Evolutionary conservation across 2,888 invertebrate genomes (phyloP).

Genomic region (Lamproptera curius): DNA sequence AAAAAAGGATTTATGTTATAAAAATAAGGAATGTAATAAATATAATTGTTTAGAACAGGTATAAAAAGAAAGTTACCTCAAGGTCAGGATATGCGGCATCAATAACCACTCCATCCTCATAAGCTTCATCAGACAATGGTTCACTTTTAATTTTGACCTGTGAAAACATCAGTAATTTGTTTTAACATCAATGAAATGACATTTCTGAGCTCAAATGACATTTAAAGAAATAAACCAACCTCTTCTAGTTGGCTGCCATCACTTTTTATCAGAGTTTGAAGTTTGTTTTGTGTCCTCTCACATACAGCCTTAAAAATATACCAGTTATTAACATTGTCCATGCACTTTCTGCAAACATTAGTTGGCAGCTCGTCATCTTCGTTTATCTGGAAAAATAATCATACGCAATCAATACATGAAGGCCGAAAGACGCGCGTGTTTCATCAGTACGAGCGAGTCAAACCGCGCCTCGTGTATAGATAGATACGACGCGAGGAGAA

Average conservation of each 20-base stretch:
- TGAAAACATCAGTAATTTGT: conserved; percentile 43
- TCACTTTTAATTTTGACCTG: conserved; percentile 79
- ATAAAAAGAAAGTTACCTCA: conserved; percentile 57
- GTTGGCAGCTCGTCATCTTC: conserved; percentile 81
- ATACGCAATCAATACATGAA: conserved; percentile 64
- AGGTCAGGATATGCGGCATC: conserved; percentile 66
- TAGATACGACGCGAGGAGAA: conserved; percentile 69
- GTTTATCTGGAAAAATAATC: conserved; percentile 78
- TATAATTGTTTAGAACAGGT: too few species aligned
- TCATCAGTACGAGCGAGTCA: conserved; percentile 68
- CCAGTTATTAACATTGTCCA: conserved; percentile 82
- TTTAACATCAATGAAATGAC: conserved; percentile 33
- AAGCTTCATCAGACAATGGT: conserved; percentile 72
- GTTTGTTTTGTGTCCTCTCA: conserved; percentile 81
- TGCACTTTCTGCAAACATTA: conserved; percentile 81
- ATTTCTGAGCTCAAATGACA: conserved; percentile 50
- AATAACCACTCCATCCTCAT: conserved; percentile 75
- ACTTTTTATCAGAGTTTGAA: conserved; percentile 77
- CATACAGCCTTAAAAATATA: conserved; percentile 81
- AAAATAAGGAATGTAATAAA: conserved; percentile 23
- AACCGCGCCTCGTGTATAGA: conserved; percentile 66
- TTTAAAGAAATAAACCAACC: conserved; percentile 57
- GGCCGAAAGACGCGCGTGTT: conserved; percentile 63
- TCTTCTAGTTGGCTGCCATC: conserved; percentile 75
- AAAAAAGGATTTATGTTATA: neutral